phyloP scores from a whole-genome alignment of 2,113 vertebrate genomes.

The Vulpes lagopus region DNA sequence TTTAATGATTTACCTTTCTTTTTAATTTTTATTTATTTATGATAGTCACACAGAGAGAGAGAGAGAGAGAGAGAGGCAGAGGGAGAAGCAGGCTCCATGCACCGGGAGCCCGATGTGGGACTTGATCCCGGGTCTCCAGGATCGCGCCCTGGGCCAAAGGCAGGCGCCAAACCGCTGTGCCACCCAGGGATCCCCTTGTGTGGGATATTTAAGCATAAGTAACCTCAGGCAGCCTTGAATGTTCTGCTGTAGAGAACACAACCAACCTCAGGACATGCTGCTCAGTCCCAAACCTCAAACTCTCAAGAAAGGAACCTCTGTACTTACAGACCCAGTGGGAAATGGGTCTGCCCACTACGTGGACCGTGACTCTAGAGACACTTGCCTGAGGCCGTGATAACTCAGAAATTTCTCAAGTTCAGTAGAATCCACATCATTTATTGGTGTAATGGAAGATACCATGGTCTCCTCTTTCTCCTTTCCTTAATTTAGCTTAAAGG shows the following conservation, averaged over 20 bases:
- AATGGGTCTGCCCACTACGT: not conserved
- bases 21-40: too few species aligned
- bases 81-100: too few species aligned
- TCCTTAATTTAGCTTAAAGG: not conserved
- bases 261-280: not conserved
- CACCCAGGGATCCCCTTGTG: not conserved
- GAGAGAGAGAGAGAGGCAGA: too few species aligned
- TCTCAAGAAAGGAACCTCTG: not conserved
- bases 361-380: not conserved
- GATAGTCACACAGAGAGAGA: too few species aligned
- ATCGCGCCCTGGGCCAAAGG: too few species aligned
- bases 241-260: not conserved
- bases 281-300: not conserved
- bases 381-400: not conserved
- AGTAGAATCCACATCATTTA: too few species aligned
- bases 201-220: not conserved
- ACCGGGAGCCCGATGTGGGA: too few species aligned
- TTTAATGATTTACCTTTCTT: too few species aligned
- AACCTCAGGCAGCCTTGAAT: not conserved
- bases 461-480: too few species aligned
- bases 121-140: too few species aligned
- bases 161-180: too few species aligned
- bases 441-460: fast-evolving
- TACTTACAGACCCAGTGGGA: fast-evolving
- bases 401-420: not conserved